Conservation (phyloP, 2,113 vertebrate genomes). For the Melanotaenia duboulayi region DNA sequence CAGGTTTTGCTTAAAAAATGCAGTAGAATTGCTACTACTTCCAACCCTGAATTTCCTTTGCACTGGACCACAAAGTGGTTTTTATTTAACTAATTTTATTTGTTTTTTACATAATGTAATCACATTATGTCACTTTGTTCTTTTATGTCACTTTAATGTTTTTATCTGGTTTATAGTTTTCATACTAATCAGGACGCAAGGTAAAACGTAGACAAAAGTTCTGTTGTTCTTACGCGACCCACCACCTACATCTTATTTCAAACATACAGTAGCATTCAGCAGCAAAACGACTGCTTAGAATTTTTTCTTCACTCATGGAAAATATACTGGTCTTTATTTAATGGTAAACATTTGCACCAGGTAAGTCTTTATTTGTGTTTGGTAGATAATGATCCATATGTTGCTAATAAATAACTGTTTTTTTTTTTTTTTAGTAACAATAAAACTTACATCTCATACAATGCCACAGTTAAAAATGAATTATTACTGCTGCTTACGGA, state of each 20-base stretch:
- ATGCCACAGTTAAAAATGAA: too few species aligned
- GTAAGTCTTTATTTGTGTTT: too few species aligned
- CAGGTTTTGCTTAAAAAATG: conserved; percentile 61
- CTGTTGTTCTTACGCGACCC: conserved; percentile 12
- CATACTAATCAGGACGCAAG: not conserved
- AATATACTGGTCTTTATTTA: too few species aligned
- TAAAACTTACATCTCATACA: too few species aligned
- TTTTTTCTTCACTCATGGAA: too few species aligned
- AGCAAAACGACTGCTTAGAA: too few species aligned
- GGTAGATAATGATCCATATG: too few species aligned
- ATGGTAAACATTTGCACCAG: too few species aligned
- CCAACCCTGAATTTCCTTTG: conserved; percentile 31
- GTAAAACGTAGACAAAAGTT: conserved; percentile 6
- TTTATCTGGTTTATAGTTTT: conserved; percentile 26
- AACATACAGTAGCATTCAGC: not conserved
- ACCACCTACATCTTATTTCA: not conserved
- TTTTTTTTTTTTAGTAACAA: too few species aligned
- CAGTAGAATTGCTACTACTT: conserved; percentile 44
- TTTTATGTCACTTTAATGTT: conserved; percentile 12
- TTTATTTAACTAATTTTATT: too few species aligned
- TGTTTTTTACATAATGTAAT: conserved; percentile 39
- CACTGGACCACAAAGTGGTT: conserved; percentile 6
- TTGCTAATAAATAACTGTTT: too few species aligned
- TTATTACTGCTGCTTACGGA: too few species aligned
- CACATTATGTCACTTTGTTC: conserved; percentile 45